Evolutionary conservation across 2,797 vertebrate genomes (phyloP).

Genomic region (Aldrovandia affinis): DNA sequence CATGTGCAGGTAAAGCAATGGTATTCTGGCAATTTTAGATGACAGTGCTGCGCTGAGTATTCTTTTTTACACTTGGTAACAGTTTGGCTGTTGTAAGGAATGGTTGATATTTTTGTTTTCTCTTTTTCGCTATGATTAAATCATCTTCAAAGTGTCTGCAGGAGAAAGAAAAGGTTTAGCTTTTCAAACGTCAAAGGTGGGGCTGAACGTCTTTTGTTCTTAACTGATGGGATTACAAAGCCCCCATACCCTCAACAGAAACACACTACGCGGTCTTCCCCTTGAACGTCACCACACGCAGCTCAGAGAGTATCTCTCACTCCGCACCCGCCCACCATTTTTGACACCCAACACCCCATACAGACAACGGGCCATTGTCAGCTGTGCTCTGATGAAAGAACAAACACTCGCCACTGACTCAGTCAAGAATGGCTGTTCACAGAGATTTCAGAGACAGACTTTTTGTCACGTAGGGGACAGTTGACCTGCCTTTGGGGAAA

Average conservation of each 20-base stretch:
- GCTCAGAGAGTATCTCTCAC: background rate
- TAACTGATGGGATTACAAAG: conserved; percentile 6
- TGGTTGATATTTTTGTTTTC: background rate
- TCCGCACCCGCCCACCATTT: background rate
- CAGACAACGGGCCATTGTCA: conserved; percentile 12
- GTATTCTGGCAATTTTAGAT: no score
- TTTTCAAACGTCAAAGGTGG: background rate
- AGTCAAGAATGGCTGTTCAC: conserved; percentile 1
- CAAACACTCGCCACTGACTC: background rate
- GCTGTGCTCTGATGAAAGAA: background rate
- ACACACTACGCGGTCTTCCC: background rate
- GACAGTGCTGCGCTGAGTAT: background rate
- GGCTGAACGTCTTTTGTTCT: conserved; percentile 4
- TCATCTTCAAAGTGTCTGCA: background rate
- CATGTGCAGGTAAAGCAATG: background rate
- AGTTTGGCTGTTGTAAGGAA: background rate
- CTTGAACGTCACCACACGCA: background rate
- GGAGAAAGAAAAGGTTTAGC: background rate
- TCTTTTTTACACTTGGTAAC: background rate
- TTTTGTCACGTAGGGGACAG: background rate
- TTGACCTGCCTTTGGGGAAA: background rate
- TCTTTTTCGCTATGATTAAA: background rate
- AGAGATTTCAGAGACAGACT: background rate
- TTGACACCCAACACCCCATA: background rate
- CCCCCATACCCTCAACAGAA: background rate